Percentiles rank a stretch among this genome's conserved stretches.
These are phyloP conservation scores for Rhodeus uyekii DNA, from an alignment of 2,797 vertebrate genomes.

Conservation along the genomic window DNA sequence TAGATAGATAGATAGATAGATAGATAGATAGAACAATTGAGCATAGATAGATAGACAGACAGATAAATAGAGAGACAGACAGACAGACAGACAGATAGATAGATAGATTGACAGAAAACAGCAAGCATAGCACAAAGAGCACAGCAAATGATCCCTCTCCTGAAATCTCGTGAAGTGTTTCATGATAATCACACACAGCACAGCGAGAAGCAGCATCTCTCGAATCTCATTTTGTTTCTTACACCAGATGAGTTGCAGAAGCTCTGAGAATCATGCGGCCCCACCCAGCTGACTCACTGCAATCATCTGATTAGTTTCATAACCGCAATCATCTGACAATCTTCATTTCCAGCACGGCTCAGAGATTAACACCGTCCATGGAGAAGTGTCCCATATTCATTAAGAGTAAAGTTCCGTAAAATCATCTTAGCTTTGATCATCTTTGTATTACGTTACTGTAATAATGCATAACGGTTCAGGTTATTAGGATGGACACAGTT, in stretches of 20 bases:
- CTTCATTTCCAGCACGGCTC: conserved; percentile 14
- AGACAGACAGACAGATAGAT: no score
- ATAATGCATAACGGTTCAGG: not conserved
- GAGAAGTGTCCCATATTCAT: not conserved
- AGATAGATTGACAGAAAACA: no score
- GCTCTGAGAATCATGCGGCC: conserved; percentile 25
- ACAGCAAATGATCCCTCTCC: not conserved
- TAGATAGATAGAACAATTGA: no score
- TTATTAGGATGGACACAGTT: not conserved
- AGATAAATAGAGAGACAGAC: no score
- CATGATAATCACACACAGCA: not conserved
- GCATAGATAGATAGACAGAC: no score
- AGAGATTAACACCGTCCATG: conserved; percentile 15
- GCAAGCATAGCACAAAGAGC: not conserved
- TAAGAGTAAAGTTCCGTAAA: not conserved
- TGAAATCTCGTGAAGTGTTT: not conserved
- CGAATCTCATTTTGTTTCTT: not conserved
- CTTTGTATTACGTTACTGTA: not conserved
- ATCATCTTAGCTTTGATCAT: not conserved
- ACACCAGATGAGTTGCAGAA: conserved; percentile 8
- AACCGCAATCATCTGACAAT: conserved; percentile 31
- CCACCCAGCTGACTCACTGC: conserved; percentile 67
- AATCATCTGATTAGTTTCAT: conserved; percentile 53
- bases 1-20: no score
- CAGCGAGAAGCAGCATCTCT: not conserved